These are phyloP conservation scores for Bombus impatiens DNA, from an alignment of 1,140 invertebrate species.

Conservation along the genomic window DNA sequence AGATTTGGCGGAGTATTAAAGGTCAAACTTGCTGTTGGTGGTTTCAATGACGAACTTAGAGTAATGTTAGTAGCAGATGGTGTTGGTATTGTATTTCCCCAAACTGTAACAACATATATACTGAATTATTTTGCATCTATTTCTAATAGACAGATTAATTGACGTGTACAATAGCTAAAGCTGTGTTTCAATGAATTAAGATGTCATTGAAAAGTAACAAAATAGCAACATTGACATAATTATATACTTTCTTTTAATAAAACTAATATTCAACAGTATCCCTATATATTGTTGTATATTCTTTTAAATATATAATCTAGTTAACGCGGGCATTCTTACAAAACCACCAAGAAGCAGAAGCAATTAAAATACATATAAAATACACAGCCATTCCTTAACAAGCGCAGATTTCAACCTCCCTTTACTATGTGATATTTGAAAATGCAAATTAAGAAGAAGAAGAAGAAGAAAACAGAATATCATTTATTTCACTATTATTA, in stretches of 20 bases:
- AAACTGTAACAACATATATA: conserved; percentile 74
- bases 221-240: background rate
- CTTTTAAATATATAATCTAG: conserved; percentile 1
- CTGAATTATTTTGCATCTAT: conserved; percentile 47
- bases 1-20: conserved; percentile 79
- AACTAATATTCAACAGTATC: background rate
- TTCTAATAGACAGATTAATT: background rate
- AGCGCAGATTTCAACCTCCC: conserved; percentile 7
- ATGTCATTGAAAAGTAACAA: background rate
- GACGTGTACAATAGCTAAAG: conserved; percentile 42
- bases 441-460: conserved; percentile 30
- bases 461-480: conserved; percentile 2
- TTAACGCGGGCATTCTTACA: conserved; percentile 22
- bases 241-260: background rate
- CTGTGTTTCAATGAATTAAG: background rate
- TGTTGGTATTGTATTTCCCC: conserved; percentile 75
- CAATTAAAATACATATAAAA: conserved; percentile 45
- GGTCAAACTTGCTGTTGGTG: conserved; percentile 81
- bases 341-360: conserved; percentile 44
- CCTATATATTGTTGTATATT: background rate
- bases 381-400: conserved; percentile 29
- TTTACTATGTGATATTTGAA: background rate
- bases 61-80: conserved; percentile 79
- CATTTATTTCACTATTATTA: conserved; percentile 28
- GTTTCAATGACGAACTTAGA: conserved; percentile 82